These are phyloP conservation scores for Siderastrea radians DNA, from an alignment of 92 coral and sea anemone genomes.

Conservation along the genomic window DNA sequence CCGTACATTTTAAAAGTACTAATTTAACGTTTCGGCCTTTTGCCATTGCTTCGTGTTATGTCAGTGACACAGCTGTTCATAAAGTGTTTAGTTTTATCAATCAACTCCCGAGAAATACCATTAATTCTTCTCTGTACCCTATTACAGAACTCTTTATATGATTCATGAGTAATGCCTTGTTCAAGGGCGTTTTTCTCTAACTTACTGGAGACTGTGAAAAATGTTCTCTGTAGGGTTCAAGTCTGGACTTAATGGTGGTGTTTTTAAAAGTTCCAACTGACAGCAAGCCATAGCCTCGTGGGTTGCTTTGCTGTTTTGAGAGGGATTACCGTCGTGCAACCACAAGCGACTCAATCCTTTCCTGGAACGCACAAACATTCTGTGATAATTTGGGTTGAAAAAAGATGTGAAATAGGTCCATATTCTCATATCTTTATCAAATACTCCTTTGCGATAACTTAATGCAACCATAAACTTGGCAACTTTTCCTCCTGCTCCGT, in stretches of 20 bases:
- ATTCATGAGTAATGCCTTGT: no score
- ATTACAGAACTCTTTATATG: no score
- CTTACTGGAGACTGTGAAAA: no score
- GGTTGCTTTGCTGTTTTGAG: slow-evolving; percentile 64
- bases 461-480: slow-evolving; percentile 63
- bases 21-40: no score
- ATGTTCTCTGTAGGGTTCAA: neutral
- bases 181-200: no score
- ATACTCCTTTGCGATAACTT: slow-evolving; percentile 56
- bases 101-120: no score
- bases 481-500: slow-evolving; percentile 72
- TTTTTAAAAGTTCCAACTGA: slow-evolving; percentile 47
- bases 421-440: slow-evolving; percentile 42
- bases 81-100: no score
- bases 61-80: no score
- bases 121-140: no score
- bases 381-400: slow-evolving; percentile 33
- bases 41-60: no score
- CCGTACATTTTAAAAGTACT: no score
- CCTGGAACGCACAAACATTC: slow-evolving; percentile 11
- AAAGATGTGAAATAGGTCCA: slow-evolving; percentile 24
- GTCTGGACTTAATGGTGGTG: slow-evolving; percentile 59
- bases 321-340: slow-evolving; percentile 69
- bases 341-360: slow-evolving; percentile 32
- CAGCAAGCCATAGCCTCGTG: slow-evolving; percentile 38